Conservation (phyloP, 2,113 vertebrate genomes). For the Odocoileus hemionus region DNA sequence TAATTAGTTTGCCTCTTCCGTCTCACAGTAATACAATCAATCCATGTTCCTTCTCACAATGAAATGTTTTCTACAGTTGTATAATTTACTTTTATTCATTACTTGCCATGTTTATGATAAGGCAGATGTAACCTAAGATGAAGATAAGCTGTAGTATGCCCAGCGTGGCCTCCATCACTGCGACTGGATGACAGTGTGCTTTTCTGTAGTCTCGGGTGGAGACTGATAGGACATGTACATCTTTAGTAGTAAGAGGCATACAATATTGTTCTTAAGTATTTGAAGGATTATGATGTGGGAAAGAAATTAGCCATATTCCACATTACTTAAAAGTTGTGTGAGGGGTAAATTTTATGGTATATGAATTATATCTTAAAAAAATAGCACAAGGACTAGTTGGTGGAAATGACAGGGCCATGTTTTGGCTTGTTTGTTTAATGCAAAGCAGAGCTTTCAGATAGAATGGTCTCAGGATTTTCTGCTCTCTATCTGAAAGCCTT, state of each 20-base stretch:
- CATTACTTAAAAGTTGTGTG: not conserved
- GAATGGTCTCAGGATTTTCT: not conserved
- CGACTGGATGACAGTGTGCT: not conserved
- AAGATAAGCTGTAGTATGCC: not conserved
- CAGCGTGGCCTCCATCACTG: not conserved
- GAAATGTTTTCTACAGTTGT: not conserved
- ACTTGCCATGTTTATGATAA: not conserved
- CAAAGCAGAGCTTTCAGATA: not conserved
- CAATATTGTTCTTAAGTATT: not conserved
- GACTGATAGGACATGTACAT: not conserved
- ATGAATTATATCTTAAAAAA: not conserved
- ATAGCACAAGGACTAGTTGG: not conserved
- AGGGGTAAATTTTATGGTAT: not conserved
- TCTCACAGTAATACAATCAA: not conserved
- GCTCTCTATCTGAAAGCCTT: not conserved
- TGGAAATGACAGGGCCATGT: not conserved
- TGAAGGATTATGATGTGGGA: not conserved
- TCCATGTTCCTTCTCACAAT: not conserved
- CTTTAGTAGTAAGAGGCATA: not conserved
- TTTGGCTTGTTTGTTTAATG: conserved; percentile 6
- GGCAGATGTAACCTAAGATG: conserved; percentile 1
- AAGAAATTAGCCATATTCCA: not conserved
- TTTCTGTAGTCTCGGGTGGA: not conserved
- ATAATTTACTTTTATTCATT: not conserved
- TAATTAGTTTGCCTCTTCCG: not conserved